Evolutionary conservation across 2,888 invertebrate genomes (phyloP).

Genomic region (Pterostichus madidus): DNA sequence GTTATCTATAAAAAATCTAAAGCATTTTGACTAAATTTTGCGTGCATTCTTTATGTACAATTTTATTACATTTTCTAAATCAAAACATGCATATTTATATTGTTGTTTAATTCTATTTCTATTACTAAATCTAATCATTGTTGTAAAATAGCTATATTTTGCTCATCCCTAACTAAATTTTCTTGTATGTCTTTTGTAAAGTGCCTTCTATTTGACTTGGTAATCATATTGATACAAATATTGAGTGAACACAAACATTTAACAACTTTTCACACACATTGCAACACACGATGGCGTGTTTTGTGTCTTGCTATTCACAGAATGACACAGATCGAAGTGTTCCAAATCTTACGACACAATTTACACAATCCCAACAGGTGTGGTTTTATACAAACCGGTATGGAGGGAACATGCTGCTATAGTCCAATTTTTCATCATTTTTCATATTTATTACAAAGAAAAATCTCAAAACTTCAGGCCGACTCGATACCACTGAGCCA

Average conservation of each 20-base stretch:
- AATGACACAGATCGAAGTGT: neutral
- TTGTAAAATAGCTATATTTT: neutral
- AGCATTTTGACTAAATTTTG: constrained; percentile 21
- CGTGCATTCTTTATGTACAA: constrained; percentile 16
- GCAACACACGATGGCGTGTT: constrained; percentile 22
- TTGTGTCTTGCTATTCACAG: neutral
- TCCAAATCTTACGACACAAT: constrained; percentile 27
- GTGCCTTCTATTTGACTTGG: constrained; percentile 26
- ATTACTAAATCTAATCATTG: neutral
- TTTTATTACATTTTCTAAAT: neutral
- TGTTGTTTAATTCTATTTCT: neutral
- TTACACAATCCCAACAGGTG: constrained; percentile 61
- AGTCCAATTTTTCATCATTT: neutral
- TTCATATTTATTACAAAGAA: neutral
- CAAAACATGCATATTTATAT: constrained; percentile 2
- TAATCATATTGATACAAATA: neutral
- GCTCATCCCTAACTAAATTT: neutral
- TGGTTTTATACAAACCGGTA: neutral
- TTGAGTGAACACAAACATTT: constrained; percentile 10
- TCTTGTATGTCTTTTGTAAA: neutral
- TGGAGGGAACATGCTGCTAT: constrained; percentile 21
- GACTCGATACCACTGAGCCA: too few relatives aligned
- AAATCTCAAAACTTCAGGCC: too few relatives aligned
- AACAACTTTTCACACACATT: constrained; percentile 22
- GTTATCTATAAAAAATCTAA: constrained; percentile 8